Base-by-base conservation (phyloP, 2,797 vertebrate genomes). In the Smutsia temminckii region DNA sequence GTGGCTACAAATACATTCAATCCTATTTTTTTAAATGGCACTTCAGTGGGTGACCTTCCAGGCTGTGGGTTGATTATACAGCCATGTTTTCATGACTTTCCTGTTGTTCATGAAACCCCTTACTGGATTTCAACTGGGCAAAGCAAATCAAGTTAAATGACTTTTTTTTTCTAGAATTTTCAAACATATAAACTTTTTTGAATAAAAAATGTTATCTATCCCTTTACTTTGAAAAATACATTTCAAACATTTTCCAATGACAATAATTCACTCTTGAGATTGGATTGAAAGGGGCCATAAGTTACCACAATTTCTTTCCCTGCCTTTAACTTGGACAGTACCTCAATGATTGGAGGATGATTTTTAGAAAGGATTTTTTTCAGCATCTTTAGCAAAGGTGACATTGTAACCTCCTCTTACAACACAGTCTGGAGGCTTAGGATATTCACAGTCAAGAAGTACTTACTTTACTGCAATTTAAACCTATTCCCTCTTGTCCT, bases 401-500 rank as follows among this genome's bases (percentile, higher is more conserved):
- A 42, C 55, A 25, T 5, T 71, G 9, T 92, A 59, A 92, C 49
- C 4, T 71, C 4, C n/a, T 17, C 16, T n/a, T 34, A 32, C 37
- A 75, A 78, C 34, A 93, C 32, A 88, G 34, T 69, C 14, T 69
- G 57, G 14, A 64, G n/a, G 2, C 9, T 63, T 55, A 11, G 2
- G 37, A 42, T 13, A 72, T 9, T 78, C 14, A 71, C 17, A 53
- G 32, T 79, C 4, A 88, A 53, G 17, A 75, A 93, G 20, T 74
- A 57, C 37, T 72, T 72, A 66, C 11, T 84, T 93, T 84, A 57
- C 72, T 91, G 14, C 6, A 69, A 57, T 93, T 85, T 75, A 85
- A 93, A 78, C 64, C 46, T 85, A 75, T 75, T 79, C n/a, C 10
- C 4, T 49, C 32, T 88, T 92, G 53, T 85, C 77, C 87, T 89